Evolutionary conservation across 2,797 vertebrate species (phyloP).

Genomic region (Agapornis canus): DNA sequence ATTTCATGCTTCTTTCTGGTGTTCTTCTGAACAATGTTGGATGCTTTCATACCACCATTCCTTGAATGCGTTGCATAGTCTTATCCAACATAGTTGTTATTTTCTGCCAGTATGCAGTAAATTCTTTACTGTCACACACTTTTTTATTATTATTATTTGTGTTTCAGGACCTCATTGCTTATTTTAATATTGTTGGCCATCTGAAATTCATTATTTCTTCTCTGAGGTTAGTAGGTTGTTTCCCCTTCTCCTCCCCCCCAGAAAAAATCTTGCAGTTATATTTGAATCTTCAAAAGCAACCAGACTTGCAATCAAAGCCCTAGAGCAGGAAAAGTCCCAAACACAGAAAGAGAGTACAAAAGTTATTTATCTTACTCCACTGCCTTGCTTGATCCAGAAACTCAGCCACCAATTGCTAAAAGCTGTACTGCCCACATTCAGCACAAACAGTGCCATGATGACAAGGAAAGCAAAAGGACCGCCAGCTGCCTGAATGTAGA

Average conservation of each 20-base stretch:
- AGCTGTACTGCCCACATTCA: slow-evolving; percentile 90
- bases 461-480: slow-evolving; percentile 86
- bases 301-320: background rate
- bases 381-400: slow-evolving; percentile 95
- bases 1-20: background rate
- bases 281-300: background rate
- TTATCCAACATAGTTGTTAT: background rate
- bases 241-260: background rate
- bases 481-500: slow-evolving; percentile 89
- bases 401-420: slow-evolving; percentile 97
- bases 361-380: slow-evolving; percentile 81
- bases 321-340: background rate
- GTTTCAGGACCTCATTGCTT: background rate
- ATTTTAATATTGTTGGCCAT: background rate
- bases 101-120: background rate
- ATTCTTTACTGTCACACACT: background rate
- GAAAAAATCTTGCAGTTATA: background rate
- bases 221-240: background rate
- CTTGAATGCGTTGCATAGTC: background rate
- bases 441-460: slow-evolving; percentile 86
- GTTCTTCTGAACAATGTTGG: background rate
- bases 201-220: background rate
- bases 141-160: background rate
- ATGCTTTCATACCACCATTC: background rate
- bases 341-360: background rate